Conservation (phyloP, 2,113 vertebrate species). For the Coturnix japonica region DNA sequence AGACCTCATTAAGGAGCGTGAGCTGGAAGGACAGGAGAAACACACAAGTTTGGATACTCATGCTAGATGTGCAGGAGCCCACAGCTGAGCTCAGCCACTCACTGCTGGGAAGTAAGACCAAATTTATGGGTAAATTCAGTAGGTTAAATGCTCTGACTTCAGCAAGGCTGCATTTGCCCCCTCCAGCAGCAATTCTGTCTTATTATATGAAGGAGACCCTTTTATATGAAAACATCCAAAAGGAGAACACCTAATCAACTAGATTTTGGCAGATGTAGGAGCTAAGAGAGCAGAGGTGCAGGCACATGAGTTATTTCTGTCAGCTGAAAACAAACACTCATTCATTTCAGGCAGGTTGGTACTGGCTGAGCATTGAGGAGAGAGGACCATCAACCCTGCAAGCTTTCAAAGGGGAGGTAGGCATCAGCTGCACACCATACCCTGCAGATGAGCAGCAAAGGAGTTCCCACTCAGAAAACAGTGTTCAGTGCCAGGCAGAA, state of each 20-base stretch:
- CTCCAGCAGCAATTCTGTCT: background rate
- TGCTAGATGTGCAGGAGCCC: background rate
- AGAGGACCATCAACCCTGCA: background rate
- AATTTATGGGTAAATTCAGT: background rate
- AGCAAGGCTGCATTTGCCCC: background rate
- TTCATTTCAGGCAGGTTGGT: background rate
- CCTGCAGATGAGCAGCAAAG: background rate
- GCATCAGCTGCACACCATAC: background rate
- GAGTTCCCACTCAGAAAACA: background rate
- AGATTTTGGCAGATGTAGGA: background rate
- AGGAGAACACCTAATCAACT: background rate
- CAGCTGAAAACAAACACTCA: background rate
- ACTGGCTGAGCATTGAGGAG: background rate
- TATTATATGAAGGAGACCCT: background rate
- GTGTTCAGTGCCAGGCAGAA: background rate
- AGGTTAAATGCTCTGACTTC: background rate
- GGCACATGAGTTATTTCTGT: background rate
- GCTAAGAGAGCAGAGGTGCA: background rate
- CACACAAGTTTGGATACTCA: accelerated
- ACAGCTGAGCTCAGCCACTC: background rate
- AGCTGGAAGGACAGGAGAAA: background rate
- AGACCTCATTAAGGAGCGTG: background rate
- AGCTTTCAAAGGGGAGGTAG: background rate
- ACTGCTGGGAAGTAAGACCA: background rate
- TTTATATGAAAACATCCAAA: background rate